phyloP scores from a whole-genome alignment of 2,888 invertebrate genomes.

The Dascillus cervinus region DNA sequence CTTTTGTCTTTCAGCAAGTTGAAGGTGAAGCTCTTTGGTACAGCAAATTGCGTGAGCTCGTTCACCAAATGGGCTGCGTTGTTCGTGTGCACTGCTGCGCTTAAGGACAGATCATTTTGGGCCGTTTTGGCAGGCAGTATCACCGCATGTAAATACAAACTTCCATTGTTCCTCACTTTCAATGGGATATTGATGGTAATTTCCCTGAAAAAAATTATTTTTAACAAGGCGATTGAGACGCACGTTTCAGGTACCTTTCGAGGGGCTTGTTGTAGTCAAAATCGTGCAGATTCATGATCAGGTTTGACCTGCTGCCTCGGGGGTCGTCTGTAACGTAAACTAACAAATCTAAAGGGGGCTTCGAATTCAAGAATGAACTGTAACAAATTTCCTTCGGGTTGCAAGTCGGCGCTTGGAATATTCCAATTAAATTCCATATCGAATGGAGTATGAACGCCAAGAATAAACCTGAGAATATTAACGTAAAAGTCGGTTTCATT shows the following conservation, averaged over 20 bases:
- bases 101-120: conserved; percentile 47
- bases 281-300: conserved; percentile 52
- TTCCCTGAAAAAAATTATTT: conserved; percentile 48
- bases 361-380: conserved; percentile 57
- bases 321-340: conserved; percentile 59
- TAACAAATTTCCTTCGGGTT: conserved; percentile 57
- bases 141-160: conserved; percentile 69
- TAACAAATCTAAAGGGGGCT: conserved; percentile 62
- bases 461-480: conserved; percentile 57
- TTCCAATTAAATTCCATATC: conserved; percentile 65
- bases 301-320: conserved; percentile 49
- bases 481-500: conserved; percentile 50
- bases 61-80: conserved; percentile 56
- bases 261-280: conserved; percentile 58
- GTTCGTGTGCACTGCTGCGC: conserved; percentile 51
- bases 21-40: conserved; percentile 69
- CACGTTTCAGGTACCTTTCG: too few species aligned
- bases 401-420: conserved; percentile 67
- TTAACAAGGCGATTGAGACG: too few species aligned
- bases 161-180: conserved; percentile 76
- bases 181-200: conserved; percentile 62
- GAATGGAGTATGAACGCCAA: conserved; percentile 63
- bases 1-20: conserved; percentile 55
- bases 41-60: conserved; percentile 62
- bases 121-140: conserved; percentile 52